Conservation (phyloP, 2,888 invertebrate genomes). For the Cryptus viduatorius region DNA sequence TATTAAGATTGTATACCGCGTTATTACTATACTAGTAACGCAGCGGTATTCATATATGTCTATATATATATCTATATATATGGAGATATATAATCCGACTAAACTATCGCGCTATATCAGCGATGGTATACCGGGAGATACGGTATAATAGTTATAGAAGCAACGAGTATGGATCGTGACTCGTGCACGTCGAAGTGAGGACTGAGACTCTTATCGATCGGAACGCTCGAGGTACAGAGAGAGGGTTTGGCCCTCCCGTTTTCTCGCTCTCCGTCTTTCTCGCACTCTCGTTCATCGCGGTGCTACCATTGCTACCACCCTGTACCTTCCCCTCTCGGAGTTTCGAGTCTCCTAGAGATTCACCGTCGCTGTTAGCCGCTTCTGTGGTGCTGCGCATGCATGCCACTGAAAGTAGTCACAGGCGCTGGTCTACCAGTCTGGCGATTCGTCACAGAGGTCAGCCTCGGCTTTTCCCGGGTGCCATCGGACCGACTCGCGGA, state of each 20-base stretch:
- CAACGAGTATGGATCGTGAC: slow-evolving; percentile 79
- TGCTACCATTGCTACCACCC: slow-evolving; percentile 4
- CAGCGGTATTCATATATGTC: not conserved
- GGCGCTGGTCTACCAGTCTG: not conserved
- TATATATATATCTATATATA: not conserved
- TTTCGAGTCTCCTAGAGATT: not conserved
- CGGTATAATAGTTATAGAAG: slow-evolving; percentile 2
- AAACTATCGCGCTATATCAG: not conserved
- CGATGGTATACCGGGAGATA: not conserved
- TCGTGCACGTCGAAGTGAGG: slow-evolving; percentile 86
- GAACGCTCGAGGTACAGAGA: slow-evolving; percentile 69
- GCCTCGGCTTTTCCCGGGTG: slow-evolving; percentile 1
- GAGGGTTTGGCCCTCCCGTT: slow-evolving; percentile 75
- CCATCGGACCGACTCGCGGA: not conserved
- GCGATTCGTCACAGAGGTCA: slow-evolving; percentile 1
- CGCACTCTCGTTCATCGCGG: slow-evolving; percentile 13
- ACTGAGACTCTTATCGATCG: slow-evolving; percentile 86
- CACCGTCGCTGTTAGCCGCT: not conserved
- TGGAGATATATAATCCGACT: not conserved
- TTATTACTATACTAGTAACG: not conserved
- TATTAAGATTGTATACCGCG: not conserved
- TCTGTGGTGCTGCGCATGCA: slow-evolving; percentile 46
- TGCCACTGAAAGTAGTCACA: slow-evolving; percentile 11
- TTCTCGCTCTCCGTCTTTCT: slow-evolving; percentile 74
- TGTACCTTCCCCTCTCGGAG: not conserved